Percentiles rank a stretch among this genome's conserved stretches.
phyloP scores from a whole-genome alignment of 2,888 invertebrate species.

The Geophilus truncorum region DNA sequence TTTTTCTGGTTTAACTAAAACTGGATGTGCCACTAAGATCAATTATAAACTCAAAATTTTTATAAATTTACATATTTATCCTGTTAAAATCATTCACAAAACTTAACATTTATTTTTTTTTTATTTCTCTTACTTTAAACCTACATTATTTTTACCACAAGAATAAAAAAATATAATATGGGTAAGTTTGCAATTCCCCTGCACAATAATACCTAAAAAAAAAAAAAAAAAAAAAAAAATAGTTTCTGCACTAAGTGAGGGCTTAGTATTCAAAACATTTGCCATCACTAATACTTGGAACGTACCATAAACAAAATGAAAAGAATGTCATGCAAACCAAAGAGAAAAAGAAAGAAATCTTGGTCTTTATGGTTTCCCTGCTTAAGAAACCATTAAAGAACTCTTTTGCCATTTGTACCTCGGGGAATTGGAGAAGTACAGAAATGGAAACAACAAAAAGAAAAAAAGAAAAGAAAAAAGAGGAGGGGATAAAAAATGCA shows the following conservation, averaged over 20 bases:
- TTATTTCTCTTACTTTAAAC: too few species aligned
- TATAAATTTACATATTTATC: too few species aligned
- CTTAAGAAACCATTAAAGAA: slow-evolving; percentile 15
- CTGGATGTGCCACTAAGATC: too few species aligned
- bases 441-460: neutral
- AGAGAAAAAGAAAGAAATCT: neutral
- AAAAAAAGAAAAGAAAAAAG: neutral
- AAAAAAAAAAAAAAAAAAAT: neutral
- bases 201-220: neutral
- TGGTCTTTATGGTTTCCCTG: neutral
- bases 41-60: too few species aligned
- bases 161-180: neutral
- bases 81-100: too few species aligned
- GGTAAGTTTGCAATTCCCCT: neutral
- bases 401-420: neutral
- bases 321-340: neutral
- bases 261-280: neutral
- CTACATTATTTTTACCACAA: too few species aligned
- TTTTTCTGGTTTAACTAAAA: too few species aligned
- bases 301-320: slow-evolving; percentile 10
- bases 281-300: neutral
- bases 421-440: neutral
- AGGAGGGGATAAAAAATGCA: neutral
- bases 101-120: too few species aligned
- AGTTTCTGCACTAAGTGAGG: neutral